Base-by-base conservation (phyloP, 2,797 vertebrate genomes). In the Microtus californicus region DNA sequence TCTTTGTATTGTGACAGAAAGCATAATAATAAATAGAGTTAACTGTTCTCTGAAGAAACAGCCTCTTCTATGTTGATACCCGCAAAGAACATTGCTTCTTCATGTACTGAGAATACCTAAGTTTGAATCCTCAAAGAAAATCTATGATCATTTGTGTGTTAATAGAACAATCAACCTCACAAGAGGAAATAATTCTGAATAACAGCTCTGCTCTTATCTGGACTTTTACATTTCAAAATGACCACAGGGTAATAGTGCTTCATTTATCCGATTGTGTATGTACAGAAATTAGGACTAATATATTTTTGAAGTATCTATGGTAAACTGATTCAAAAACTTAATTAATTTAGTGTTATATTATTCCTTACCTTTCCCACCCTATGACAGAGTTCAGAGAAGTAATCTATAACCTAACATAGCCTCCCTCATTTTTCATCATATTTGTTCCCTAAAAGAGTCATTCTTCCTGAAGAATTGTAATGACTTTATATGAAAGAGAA, bases 1-100 rank as follows among this genome's bases (percentile, higher is more conserved):
- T 92, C 97, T 92, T 95, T 87, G 89, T 76, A 96, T 93, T 97
- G 82, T 92, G 79, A 90, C 76, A 95, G 91, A 97, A 97, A 96
- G 94, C 95, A 95, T 90, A 78, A 95, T 91, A 96, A 97, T 93
- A 94, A 98, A 96, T 63, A 95, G 79, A 95, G 80, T 82, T 97
- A 54, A 96, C 80, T 97, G 65, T 91, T 97, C 95, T 97, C 97
- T 93, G 31, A 15, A 82, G 74, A 73, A 73, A 97, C 54, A 95
- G 95, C 92, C n/a, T 86, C 48, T 97, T 97, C 87, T 73, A 80
- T 93, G 89, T 95, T 96, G 89, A 97, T 95, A 97, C 3, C 96
- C 96, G 94, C 56, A 97, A 97, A 95, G 77, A 95, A 61, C 71
- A 96, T 65, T 95, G 89, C 67, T 93, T 88, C n/a, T 0, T 96